Base-by-base conservation (phyloP, 2,797 vertebrate genomes). In the Lagocephalus sceleratus region DNA sequence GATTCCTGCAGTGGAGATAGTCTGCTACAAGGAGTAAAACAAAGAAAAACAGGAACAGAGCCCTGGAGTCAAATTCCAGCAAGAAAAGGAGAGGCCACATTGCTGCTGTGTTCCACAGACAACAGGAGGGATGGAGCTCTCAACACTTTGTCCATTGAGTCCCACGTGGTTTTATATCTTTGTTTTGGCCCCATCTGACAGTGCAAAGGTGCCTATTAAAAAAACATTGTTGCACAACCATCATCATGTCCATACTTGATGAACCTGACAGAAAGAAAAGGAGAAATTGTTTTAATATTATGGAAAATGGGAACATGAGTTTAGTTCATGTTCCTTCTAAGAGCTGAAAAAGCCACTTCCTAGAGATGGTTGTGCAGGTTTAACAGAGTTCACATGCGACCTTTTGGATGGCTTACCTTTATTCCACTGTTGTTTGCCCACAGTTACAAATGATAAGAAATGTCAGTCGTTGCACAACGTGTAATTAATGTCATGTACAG, bases 1-100 rank as follows among this genome's bases (percentile, higher is more conserved):
- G 90, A 51, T 81, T 84, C 47, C 82, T 89, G 67, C 91, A 80
- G 67, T 64, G 91, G 19, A 88, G 1, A 6, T 76, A 76, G 58
- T 92, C 87, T 19, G 73, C 68, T 23, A 90, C 63, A 22, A 93
- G 54, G 47, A 92, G 55, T 47, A 78, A 66, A 0, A 19, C n/a
- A 16, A 89, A 54, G 21, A 90, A 5, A 53, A 87, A 61, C 17
- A 89, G 53, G 38, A 91, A 41, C 0, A 92, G 1, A 2, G 43
- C 76, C 26, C 25, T 16, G 1, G 78, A 5, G 0, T 87, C 87
- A 9, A 89, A 47, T 11, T 29, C 45, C 20, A 79, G 57, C 16
- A 83, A 20, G 55, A 73, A 46, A 41, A 39, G 3, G 55, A 57
- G 48, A 15, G 80, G 43, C 81, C 74, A 79, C 82, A 87, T 84